Conservation (phyloP, 2,888 invertebrate genomes). For the Ashinkailepas kermadecensis region DNA sequence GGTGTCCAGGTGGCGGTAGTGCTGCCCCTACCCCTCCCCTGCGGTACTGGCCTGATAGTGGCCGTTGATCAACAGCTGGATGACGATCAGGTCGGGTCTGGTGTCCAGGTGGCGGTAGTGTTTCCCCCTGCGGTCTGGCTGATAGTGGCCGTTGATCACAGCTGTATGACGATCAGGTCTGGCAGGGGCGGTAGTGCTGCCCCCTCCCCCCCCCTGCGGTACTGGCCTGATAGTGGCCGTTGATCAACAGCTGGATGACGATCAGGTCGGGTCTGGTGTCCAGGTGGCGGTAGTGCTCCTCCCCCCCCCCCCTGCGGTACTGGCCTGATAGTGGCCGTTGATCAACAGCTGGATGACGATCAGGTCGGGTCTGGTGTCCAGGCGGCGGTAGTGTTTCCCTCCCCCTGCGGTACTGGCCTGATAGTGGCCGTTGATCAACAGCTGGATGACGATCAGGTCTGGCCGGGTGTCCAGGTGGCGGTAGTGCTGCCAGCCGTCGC, state of each 20-base stretch:
- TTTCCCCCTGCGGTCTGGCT: slow-evolving; percentile 16
- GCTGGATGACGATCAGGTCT: slow-evolving; percentile 18
- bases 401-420: neutral
- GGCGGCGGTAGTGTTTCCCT: slow-evolving; percentile 13
- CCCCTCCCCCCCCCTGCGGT: no score
- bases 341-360: slow-evolving; percentile 16
- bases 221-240: slow-evolving; percentile 20
- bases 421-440: slow-evolving; percentile 19
- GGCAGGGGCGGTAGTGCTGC: slow-evolving; percentile 13
- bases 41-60: slow-evolving; percentile 18
- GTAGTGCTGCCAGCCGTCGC: slow-evolving; percentile 14
- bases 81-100: slow-evolving; percentile 15
- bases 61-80: slow-evolving; percentile 15
- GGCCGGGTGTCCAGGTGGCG: slow-evolving; percentile 21
- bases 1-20: slow-evolving; percentile 23
- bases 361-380: slow-evolving; percentile 18
- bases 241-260: slow-evolving; percentile 19
- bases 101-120: slow-evolving; percentile 22
- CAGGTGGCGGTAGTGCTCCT: slow-evolving; percentile 22
- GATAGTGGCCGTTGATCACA: slow-evolving; percentile 18
- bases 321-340: slow-evolving; percentile 23
- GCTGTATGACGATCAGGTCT: slow-evolving; percentile 19
- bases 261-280: slow-evolving; percentile 7
- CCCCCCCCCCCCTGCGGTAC: no score
- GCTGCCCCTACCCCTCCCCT: no score